A percentile compares a stretch with the other conserved stretches of the same genome.
phyloP scores from a whole-genome alignment of 1,140 invertebrate species.

The Drosophila saltans region DNA sequence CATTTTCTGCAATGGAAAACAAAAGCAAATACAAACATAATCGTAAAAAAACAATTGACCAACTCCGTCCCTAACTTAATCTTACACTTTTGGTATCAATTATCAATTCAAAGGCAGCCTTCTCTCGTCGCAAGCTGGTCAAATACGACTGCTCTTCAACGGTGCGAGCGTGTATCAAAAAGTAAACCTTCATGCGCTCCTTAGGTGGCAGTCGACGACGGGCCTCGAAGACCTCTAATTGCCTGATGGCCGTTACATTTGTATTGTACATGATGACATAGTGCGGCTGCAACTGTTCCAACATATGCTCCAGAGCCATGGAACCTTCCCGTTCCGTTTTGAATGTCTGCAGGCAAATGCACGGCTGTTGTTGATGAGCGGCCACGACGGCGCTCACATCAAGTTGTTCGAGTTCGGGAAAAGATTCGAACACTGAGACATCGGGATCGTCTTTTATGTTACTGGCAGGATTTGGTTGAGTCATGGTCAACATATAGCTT shows the following conservation, averaged over 20 bases:
- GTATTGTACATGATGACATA: constrained; percentile 96
- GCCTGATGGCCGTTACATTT: constrained; percentile 93
- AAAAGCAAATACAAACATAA: constrained; percentile 3
- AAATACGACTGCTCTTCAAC: constrained; percentile 98
- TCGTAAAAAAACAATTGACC: neutral
- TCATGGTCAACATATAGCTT: constrained; percentile 88
- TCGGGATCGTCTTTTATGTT: constrained; percentile 69
- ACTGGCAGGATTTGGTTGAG: constrained; percentile 83
- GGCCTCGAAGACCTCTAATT: constrained; percentile 93
- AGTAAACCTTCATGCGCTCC: constrained; percentile 90
- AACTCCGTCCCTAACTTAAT: neutral
- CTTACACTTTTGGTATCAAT: constrained; percentile 95
- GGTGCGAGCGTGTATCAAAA: constrained; percentile 94
- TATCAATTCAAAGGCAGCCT: constrained; percentile 96
- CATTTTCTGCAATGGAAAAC: constrained; percentile 88
- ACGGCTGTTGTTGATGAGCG: constrained; percentile 84
- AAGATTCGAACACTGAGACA: constrained; percentile 86
- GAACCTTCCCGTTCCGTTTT: constrained; percentile 88
- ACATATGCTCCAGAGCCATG: constrained; percentile 87
- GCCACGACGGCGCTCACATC: constrained; percentile 85
- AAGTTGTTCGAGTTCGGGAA: constrained; percentile 87
- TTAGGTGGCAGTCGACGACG: constrained; percentile 87
- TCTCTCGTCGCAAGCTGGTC: constrained; percentile 94
- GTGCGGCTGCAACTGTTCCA: constrained; percentile 89
- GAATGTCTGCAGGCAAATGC: constrained; percentile 90